A percentile compares a stretch with the other conserved stretches of the same genome.
phyloP scores from a whole-genome alignment of 2,888 invertebrate species.

The Iselma pallidipennis region DNA sequence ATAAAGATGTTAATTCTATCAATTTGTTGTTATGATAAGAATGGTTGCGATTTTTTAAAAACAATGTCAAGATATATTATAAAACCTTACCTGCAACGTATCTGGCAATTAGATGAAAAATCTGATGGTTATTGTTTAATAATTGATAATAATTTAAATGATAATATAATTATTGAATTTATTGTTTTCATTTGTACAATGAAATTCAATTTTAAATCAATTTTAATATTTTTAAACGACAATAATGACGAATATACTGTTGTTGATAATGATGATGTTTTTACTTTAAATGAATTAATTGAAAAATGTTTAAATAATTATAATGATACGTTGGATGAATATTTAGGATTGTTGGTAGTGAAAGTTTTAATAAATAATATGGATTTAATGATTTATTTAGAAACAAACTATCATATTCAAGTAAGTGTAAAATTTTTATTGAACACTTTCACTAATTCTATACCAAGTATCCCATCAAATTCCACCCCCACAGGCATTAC shows the following conservation, averaged over 20 bases:
- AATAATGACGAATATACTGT: conserved; percentile 19
- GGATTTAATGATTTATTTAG: conserved; percentile 31
- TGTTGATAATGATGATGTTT: conserved; percentile 18
- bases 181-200: conserved; percentile 18
- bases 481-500: too few relatives aligned
- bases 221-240: conserved; percentile 18
- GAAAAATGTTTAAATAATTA: conserved; percentile 28
- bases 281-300: conserved; percentile 29
- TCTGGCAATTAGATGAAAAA: conserved; percentile 23
- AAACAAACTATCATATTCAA: conserved; percentile 29
- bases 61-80: conserved; percentile 6
- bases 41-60: conserved; percentile 13
- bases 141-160: conserved; percentile 9
- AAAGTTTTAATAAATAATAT: conserved; percentile 32
- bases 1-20: not conserved
- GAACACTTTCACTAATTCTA: conserved; percentile 11
- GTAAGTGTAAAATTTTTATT: conserved; percentile 24
- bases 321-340: conserved; percentile 18
- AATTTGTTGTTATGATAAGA: not conserved
- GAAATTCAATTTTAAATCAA: conserved; percentile 15
- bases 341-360: conserved; percentile 30
- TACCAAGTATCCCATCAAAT: not conserved
- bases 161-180: conserved; percentile 12
- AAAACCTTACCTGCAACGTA: conserved; percentile 24
- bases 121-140: conserved; percentile 10